phyloP scores from a whole-genome alignment of 2,888 invertebrate genomes.

The Metacarcinus magister region DNA sequence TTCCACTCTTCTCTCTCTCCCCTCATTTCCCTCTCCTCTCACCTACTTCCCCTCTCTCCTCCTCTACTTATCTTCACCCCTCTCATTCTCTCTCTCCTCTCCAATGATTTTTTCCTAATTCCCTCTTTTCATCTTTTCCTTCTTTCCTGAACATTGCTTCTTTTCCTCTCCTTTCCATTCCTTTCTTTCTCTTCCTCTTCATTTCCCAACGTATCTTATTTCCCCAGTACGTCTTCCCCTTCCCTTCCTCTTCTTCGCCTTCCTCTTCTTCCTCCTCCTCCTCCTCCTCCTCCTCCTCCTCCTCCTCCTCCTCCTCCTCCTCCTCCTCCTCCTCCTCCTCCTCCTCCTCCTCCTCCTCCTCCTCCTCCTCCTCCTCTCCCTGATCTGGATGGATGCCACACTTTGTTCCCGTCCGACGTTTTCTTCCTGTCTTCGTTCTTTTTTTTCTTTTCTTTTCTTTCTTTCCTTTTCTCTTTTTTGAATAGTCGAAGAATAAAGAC shows the following conservation, averaged over 20 bases:
- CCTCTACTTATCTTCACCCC: neutral
- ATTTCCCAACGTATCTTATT: neutral
- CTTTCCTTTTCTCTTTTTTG: neutral
- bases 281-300: neutral
- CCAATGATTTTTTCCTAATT: neutral
- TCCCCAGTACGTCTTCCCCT: neutral
- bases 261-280: neutral
- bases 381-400: constrained; percentile 18
- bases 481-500: neutral
- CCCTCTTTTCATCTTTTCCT: neutral
- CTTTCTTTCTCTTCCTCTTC: neutral
- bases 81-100: neutral
- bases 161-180: neutral
- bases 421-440: neutral
- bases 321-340: neutral
- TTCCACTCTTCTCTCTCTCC: neutral
- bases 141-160: neutral
- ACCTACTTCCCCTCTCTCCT: too few species aligned
- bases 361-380: neutral
- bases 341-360: too few species aligned
- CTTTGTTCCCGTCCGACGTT: neutral
- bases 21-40: neutral
- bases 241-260: neutral
- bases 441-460: neutral
- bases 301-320: neutral